A percentile compares a stretch with the other conserved stretches of the same genome.
These are phyloP conservation scores for Lethenteron reissneri DNA, from an alignment of 2,113 vertebrate genomes.

Conservation along the genomic window DNA sequence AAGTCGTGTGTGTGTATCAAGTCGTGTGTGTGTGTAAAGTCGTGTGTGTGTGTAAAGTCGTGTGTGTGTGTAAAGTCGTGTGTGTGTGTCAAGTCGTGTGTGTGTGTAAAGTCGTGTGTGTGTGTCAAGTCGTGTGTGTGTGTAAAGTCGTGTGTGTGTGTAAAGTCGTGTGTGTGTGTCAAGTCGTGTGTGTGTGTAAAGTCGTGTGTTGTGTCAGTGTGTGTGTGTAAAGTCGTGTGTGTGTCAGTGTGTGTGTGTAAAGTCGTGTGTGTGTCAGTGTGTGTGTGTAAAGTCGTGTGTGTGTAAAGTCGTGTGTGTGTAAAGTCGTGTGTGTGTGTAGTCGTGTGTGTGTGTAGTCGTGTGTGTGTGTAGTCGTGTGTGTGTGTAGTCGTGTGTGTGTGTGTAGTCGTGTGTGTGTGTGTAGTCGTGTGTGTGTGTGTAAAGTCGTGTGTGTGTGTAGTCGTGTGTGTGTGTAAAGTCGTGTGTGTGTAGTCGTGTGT, in stretches of 20 bases:
- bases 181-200: too few relatives aligned
- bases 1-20: background rate
- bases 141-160: background rate
- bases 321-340: background rate
- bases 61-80: background rate
- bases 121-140: background rate
- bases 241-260: background rate
- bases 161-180: background rate
- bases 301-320: background rate
- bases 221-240: background rate
- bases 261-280: background rate
- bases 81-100: background rate
- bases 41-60: background rate
- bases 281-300: background rate
- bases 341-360: background rate
- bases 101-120: background rate
- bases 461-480: background rate
- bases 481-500: background rate
- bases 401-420: background rate
- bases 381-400: background rate
- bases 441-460: background rate
- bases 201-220: background rate
- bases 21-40: background rate
- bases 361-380: background rate
- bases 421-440: background rate